Evolutionary conservation across 2,113 vertebrate species (phyloP), one percentile per base, ranked within the genome.

Genomic region (Todiramphus chloris): DNA sequence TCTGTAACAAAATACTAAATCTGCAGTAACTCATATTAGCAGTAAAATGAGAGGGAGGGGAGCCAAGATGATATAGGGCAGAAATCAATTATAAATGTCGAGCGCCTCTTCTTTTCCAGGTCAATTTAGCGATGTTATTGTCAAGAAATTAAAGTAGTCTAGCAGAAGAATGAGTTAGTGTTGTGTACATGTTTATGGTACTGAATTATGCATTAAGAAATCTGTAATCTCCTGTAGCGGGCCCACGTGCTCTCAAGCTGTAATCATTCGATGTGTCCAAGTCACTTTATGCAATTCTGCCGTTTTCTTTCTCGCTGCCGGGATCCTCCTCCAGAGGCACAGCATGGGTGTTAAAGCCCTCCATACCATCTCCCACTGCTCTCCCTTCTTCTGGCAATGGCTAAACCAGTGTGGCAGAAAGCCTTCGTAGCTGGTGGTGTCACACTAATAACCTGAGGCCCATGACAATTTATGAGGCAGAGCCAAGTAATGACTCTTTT

Each of bases 91-190:
- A 87, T 60, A 87, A 89, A 89, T 13, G 19, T 66, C 76, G 69
- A 92, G 43, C n/a, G 80, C 74, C 48, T 95, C 85, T 87, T 84
- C 66, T 43, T 92, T 95, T 84, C 83, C 91, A 87, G 92, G 96
- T 92, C 89, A 92, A 9, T 90, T 92, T 96, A 92, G 66, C 6
- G 13, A 81, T 75, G 48, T 75, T 96, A 76, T 68, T 84, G 90
- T 93, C 90, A 84, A 82, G 69, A 79, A 97, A 91, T 87, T 89
- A 46, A 90, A 93, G 86, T 63, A 87, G 86, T 94, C 89, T 89
- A 92, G 83, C 68, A 83, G 88, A 83, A 88, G 68, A 83, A 81
- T 35, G 73, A 78, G 90, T 79, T 90, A 12, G 74, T 84, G 77
- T 85, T 5, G 0, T 87, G 86, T 76, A 72, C 21, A 19, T 81